A percentile compares a stretch with the other conserved stretches of the same genome.
phyloP scores from a whole-genome alignment of 2,113 vertebrate genomes.

The Boleophthalmus pectinirostris region DNA sequence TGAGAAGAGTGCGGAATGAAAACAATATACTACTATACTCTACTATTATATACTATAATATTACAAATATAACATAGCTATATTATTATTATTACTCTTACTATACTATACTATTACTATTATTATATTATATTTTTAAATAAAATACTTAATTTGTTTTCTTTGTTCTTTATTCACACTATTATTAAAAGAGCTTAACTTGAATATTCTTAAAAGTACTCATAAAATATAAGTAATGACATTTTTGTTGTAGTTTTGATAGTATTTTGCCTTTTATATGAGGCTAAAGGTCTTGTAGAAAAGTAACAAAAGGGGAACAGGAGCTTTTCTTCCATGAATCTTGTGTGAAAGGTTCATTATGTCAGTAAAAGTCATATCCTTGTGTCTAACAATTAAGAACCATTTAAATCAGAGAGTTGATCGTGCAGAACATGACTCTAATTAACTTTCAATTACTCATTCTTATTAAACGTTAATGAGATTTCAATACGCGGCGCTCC shows the following conservation, averaged over 20 bases:
- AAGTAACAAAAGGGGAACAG: too few species aligned
- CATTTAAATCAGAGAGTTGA: not conserved
- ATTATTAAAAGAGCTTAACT: not conserved
- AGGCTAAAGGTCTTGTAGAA: not conserved
- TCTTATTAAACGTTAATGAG: not conserved
- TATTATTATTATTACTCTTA: too few species aligned
- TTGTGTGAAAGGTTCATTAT: not conserved
- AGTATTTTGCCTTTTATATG: not conserved
- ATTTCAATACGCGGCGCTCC: not conserved
- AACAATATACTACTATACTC: too few species aligned
- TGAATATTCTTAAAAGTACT: not conserved
- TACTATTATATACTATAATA: too few species aligned
- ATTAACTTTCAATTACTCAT: not conserved
- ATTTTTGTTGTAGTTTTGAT: not conserved
- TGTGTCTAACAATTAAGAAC: not conserved
- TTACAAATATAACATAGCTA: too few species aligned
- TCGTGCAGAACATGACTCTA: too few species aligned
- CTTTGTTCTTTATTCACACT: not conserved
- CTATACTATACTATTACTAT: too few species aligned
- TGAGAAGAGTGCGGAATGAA: too few species aligned
- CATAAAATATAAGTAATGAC: not conserved
- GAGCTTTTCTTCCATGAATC: not conserved
- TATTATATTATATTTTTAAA: too few species aligned
- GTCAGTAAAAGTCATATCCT: not conserved
- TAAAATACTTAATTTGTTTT: too few species aligned